A percentile compares a stretch with the other conserved stretches of the same genome.
These are phyloP conservation scores for Catharus minimus DNA, from an alignment of 2,113 vertebrate genomes.

Conservation along the genomic window DNA sequence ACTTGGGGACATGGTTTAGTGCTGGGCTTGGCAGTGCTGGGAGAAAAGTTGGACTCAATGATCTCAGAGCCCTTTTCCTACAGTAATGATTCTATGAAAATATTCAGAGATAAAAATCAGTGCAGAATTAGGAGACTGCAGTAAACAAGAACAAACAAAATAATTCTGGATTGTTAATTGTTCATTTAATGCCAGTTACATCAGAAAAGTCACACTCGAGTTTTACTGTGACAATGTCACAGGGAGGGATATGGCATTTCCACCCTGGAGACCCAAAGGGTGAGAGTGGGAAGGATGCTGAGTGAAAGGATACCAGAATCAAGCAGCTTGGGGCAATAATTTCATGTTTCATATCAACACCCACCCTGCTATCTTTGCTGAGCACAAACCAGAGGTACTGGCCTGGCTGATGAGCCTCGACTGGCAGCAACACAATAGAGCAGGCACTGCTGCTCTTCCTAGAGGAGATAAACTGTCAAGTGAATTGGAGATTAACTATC, in stretches of 20 bases:
- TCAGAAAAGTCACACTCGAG: not conserved
- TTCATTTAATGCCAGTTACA: not conserved
- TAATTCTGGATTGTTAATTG: not conserved
- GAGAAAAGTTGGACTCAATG: not conserved
- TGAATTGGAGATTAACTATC: conserved; percentile 57
- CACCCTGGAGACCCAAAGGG: not conserved
- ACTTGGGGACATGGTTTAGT: not conserved
- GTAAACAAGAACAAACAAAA: not conserved
- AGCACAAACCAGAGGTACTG: not conserved
- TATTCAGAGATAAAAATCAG: not conserved
- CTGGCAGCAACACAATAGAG: not conserved
- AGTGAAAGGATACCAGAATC: not conserved
- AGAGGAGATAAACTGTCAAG: conserved; percentile 56
- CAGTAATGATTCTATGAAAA: not conserved
- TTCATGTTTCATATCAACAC: not conserved
- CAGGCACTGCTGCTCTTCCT: conserved; percentile 6
- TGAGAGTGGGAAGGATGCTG: not conserved
- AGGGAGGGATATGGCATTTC: not conserved
- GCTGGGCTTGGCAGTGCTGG: not conserved
- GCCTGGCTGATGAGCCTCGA: not conserved
- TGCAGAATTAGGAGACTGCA: not conserved
- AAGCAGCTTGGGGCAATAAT: not conserved
- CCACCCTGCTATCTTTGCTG: not conserved
- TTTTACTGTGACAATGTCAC: not conserved
- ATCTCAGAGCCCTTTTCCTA: not conserved